phyloP scores from a whole-genome alignment of 2,888 invertebrate genomes.

The Latheticus oryzae region DNA sequence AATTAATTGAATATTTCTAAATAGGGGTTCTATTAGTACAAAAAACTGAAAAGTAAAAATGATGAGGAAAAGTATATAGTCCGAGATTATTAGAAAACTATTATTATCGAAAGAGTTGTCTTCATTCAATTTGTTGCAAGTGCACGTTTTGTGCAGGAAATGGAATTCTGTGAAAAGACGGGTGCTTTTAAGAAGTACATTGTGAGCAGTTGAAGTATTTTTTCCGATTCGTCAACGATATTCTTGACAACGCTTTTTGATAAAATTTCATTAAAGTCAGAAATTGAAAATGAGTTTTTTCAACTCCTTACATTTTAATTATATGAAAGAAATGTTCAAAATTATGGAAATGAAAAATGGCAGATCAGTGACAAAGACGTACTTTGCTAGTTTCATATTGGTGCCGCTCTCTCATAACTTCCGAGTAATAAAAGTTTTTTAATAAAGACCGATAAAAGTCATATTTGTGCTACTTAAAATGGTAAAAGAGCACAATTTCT shows the following conservation, averaged over 20 bases:
- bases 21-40: too few species aligned
- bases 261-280: constrained; percentile 7
- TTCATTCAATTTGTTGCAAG: constrained; percentile 2
- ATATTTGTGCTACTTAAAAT: constrained; percentile 4
- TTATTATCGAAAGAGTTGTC: constrained; percentile 1
- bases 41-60: too few species aligned
- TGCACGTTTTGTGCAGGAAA: constrained; percentile 2
- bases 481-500: not conserved
- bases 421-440: not conserved
- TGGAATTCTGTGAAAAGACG: constrained; percentile 9
- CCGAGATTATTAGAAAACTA: not conserved
- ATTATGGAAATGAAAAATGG: not conserved
- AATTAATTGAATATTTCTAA: too few species aligned
- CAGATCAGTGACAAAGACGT: too few species aligned
- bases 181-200: constrained; percentile 1
- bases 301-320: not conserved
- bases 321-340: too few species aligned
- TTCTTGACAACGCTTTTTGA: constrained; percentile 11
- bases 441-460: not conserved
- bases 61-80: too few species aligned
- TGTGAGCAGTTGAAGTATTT: not conserved
- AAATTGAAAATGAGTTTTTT: constrained; percentile 9
- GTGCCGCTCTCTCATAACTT: not conserved
- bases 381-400: too few species aligned
- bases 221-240: constrained; percentile 1